Conservation (phyloP, 2,888 invertebrate species). For the Strigamia transsilvanica region DNA sequence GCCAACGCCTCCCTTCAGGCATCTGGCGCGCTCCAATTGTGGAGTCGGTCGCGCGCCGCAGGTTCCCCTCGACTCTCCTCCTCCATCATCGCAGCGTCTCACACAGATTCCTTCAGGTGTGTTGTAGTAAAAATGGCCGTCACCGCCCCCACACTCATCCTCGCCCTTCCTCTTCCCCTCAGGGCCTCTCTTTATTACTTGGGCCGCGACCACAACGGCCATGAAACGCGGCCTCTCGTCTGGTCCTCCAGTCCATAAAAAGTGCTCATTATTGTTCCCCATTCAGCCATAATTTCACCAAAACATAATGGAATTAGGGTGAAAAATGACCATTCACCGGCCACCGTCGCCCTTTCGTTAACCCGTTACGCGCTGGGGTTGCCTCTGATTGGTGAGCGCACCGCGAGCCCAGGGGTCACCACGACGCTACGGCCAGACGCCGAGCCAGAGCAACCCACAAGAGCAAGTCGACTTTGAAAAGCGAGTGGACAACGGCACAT, state of each 20-base stretch:
- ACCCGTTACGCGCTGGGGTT: slow-evolving; percentile 50
- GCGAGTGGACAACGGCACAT: not conserved
- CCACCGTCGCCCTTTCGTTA: slow-evolving; percentile 49
- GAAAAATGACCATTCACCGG: slow-evolving; percentile 54
- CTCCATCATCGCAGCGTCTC: slow-evolving; percentile 32
- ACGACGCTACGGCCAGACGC: not conserved
- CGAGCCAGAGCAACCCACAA: not conserved
- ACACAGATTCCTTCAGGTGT: slow-evolving; percentile 48
- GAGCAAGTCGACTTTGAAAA: not conserved
- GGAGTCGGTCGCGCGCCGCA: slow-evolving; percentile 37
- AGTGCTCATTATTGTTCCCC: slow-evolving; percentile 52
- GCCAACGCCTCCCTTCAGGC: slow-evolving; percentile 44
- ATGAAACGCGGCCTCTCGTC: slow-evolving; percentile 50
- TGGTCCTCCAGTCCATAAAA: slow-evolving; percentile 51
- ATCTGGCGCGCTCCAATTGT: slow-evolving; percentile 35
- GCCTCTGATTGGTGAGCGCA: slow-evolving; percentile 42
- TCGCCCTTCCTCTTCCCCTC: slow-evolving; percentile 48
- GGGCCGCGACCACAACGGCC: slow-evolving; percentile 52
- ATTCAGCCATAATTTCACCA: slow-evolving; percentile 53
- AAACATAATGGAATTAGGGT: slow-evolving; percentile 55
- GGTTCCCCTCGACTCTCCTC: slow-evolving; percentile 24
- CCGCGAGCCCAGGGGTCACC: slow-evolving; percentile 40
- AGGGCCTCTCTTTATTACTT: slow-evolving; percentile 50
- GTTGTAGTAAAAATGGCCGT: slow-evolving; percentile 49
- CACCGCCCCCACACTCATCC: slow-evolving; percentile 15